Base-by-base conservation (phyloP, 2,888 invertebrate species). In the Zaprionus bogoriensis region DNA sequence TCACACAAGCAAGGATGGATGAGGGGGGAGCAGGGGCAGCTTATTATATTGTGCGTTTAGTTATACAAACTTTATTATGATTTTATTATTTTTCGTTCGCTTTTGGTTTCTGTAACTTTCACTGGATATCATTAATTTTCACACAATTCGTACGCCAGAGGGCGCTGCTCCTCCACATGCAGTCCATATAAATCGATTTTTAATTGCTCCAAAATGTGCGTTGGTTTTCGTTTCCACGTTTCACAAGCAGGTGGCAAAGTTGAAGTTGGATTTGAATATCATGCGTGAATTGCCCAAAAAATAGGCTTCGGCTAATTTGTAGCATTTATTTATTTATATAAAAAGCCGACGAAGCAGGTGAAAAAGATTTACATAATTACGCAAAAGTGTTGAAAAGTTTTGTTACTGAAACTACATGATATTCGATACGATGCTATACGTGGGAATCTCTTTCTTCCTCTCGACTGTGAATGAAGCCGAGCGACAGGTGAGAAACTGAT, bases 91-190 rank as follows among this genome's bases (percentile, higher is more conserved):
- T 27, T 27, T 7, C 14, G 12, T 32, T 30, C 2, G 9, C 4
- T 47, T 38, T 44, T 41, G n/a, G n/a, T 47, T 22, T 54, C 20
- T 55, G 45, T 30, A 67, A 82, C 81, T 82, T 82, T 82, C 81
- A 82, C 81, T 83, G 59, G 61, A 61, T 55, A 65, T 77, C 80
- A 69, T 86, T 86, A 83, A 67, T 83, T 86, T 86, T 80, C 74
- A 67, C 64, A 67, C 44, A 57, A 67, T 61, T 59, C 63, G 42
- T 19, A 14, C 54, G 58, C 68, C 38, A 58, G 50, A 58, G 57
- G 50, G 57, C 57, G 58, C 48, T 14, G 32, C 32, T 45, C 27
- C 32, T 45, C 27, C n/a, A 52, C 42, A 53, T 48, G 57, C 28
- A 19, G 7, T 41, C 17, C 67, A 77, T 63, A 60, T 83, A 85